Evolutionary conservation across 1,140 invertebrate species (phyloP).

Genomic region (Microplitis mediator): DNA sequence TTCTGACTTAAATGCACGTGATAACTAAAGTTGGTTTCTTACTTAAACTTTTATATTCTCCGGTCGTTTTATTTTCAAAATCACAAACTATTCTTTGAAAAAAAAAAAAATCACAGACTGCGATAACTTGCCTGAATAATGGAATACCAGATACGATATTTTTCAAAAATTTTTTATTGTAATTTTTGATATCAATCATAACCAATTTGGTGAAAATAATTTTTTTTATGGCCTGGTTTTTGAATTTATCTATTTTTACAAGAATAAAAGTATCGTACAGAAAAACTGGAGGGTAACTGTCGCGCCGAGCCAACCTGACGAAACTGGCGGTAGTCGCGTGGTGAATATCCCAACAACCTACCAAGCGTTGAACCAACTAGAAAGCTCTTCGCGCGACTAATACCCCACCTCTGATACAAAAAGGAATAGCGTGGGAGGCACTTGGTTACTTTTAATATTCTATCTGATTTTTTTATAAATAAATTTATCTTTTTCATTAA

Average conservation of each 20-base stretch:
- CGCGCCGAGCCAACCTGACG: conserved; percentile 30
- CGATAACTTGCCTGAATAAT: neutral
- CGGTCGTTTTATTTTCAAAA: neutral
- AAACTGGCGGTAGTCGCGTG: conserved; percentile 48
- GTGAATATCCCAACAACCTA: conserved; percentile 38
- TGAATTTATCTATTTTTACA: neutral
- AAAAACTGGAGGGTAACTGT: conserved; percentile 17
- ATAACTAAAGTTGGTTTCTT: neutral
- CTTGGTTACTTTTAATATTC: conserved; percentile 44
- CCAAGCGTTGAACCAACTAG: conserved; percentile 26
- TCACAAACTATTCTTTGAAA: neutral
- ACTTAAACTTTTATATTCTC: neutral
- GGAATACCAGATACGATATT: too few species aligned
- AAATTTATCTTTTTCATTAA: conserved; percentile 1
- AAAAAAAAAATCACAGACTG: neutral
- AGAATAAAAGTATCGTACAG: neutral
- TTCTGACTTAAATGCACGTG: neutral
- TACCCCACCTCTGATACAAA: conserved; percentile 48
- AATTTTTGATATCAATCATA: too few species aligned
- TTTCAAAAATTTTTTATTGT: too few species aligned
- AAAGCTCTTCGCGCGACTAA: conserved; percentile 18
- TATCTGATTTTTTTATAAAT: conserved; percentile 15
- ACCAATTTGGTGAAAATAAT: neutral
- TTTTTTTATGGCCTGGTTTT: neutral
- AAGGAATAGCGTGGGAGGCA: conserved; percentile 52